Percentiles rank a stretch among this genome's conserved stretches.
These are phyloP conservation scores for Buathra laborator DNA, from an alignment of 2,888 invertebrate species.

Conservation along the genomic window DNA sequence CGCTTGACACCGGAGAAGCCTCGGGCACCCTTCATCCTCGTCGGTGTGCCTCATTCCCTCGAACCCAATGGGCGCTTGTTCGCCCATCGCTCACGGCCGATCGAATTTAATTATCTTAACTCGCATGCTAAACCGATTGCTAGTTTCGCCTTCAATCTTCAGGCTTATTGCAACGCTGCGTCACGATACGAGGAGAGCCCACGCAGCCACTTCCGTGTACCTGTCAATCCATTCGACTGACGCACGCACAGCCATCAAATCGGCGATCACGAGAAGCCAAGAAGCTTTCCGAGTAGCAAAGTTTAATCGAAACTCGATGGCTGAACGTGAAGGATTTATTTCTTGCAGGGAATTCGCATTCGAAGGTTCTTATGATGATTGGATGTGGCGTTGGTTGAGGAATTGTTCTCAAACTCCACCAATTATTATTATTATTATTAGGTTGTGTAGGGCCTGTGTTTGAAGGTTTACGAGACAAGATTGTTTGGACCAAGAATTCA, in stretches of 20 bases:
- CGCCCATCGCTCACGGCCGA: slow-evolving; percentile 61
- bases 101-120: slow-evolving; percentile 75
- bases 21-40: slow-evolving; percentile 48
- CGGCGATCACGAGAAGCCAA: slow-evolving; percentile 20
- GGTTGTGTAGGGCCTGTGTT: no score
- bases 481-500: no score
- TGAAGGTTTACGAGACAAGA: no score
- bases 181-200: slow-evolving; percentile 52
- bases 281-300: slow-evolving; percentile 12
- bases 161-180: slow-evolving; percentile 7
- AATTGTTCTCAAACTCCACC: not conserved
- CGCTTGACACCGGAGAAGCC: slow-evolving; percentile 76
- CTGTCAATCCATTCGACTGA: slow-evolving; percentile 51
- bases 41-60: slow-evolving; percentile 19
- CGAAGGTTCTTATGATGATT: not conserved
- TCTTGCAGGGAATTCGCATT: not conserved
- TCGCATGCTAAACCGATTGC: slow-evolving; percentile 62
- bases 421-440: not conserved
- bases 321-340: not conserved
- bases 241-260: slow-evolving; percentile 57
- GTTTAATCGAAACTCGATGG: slow-evolving; percentile 27
- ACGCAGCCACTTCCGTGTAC: slow-evolving; percentile 58
- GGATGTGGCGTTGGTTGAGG: not conserved
- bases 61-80: slow-evolving; percentile 27
- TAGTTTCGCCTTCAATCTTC: slow-evolving; percentile 31